A percentile compares a stretch with the other conserved stretches of the same genome.
These are phyloP conservation scores for Ametastegia equiseti DNA, from an alignment of 2,888 invertebrate genomes.

Conservation along the genomic window DNA sequence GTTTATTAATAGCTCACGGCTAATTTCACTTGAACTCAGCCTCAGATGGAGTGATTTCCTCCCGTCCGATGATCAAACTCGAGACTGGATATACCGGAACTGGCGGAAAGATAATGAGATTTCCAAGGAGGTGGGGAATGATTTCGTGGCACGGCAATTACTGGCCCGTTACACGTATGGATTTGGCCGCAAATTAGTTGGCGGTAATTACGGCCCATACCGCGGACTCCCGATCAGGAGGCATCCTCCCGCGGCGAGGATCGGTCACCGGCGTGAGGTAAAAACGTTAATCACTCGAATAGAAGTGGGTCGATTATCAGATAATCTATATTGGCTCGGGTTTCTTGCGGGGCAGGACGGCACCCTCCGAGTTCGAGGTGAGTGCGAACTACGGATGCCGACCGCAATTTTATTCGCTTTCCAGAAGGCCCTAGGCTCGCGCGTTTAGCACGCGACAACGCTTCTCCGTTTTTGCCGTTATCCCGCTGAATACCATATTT, in stretches of 20 bases:
- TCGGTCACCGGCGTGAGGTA: constrained; percentile 10
- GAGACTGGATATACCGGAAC: background rate
- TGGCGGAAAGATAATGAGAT: background rate
- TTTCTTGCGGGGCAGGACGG: constrained; percentile 10
- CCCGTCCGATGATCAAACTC: background rate
- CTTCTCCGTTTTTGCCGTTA: constrained; percentile 33
- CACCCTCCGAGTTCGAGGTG: background rate
- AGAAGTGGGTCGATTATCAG: constrained; percentile 35
- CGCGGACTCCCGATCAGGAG: background rate
- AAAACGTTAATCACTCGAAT: constrained; percentile 35
- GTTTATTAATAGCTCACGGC: background rate
- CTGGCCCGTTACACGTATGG: constrained; percentile 7
- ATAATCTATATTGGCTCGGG: constrained; percentile 30
- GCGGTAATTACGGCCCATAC: background rate
- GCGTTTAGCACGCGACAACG: constrained; percentile 15
- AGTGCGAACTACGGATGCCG: constrained; percentile 18
- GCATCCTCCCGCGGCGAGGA: background rate
- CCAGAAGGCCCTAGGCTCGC: constrained; percentile 27
- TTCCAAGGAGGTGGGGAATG: background rate
- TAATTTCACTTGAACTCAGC: background rate
- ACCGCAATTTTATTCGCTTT: constrained; percentile 41
- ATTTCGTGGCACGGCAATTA: background rate
- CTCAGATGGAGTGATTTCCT: background rate
- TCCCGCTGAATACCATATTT: constrained; percentile 39
- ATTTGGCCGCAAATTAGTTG: constrained; percentile 8